Evolutionary conservation across 2,888 invertebrate genomes (phyloP).

Genomic region (Oligia fasciuncula): DNA sequence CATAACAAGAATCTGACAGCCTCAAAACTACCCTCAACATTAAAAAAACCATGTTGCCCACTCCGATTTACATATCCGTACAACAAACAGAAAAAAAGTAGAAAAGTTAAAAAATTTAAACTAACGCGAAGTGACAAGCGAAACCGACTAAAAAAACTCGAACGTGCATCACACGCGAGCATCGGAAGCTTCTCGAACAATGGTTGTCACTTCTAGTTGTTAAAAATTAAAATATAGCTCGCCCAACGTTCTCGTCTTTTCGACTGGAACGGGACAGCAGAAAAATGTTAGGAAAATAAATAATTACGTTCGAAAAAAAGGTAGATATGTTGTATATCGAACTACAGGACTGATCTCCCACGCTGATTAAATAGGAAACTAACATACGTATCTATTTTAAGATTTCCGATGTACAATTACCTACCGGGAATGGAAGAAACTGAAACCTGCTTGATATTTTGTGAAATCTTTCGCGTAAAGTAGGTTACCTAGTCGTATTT

Average conservation of each 20-base stretch:
- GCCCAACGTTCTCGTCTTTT: conserved; percentile 22
- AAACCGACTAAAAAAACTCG: conserved; percentile 42
- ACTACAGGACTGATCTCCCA: not conserved
- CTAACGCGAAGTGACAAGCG: conserved; percentile 27
- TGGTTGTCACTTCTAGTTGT: conserved; percentile 36
- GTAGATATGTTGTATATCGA: not conserved
- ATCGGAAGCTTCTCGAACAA: conserved; percentile 52
- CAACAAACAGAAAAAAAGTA: conserved; percentile 6
- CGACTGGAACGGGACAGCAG: not conserved
- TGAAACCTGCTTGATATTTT: not conserved
- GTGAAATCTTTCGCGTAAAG: not conserved
- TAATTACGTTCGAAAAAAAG: conserved; percentile 14
- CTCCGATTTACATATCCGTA: conserved; percentile 21
- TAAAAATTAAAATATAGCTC: conserved; percentile 56
- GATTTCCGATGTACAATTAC: too few species aligned
- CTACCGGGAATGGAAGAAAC: not conserved
- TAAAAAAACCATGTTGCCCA: not conserved
- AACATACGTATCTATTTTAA: not conserved
- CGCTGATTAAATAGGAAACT: not conserved
- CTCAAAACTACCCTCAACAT: conserved; percentile 6
- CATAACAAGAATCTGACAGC: not conserved
- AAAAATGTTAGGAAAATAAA: conserved; percentile 14
- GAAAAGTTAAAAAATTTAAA: conserved; percentile 19
- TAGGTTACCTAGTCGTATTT: not conserved
- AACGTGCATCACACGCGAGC: conserved; percentile 38